Evolutionary conservation across 2,113 vertebrate genomes (phyloP), one percentile per base, ranked within the genome.

Genomic region (Siphamia tubifer): DNA sequence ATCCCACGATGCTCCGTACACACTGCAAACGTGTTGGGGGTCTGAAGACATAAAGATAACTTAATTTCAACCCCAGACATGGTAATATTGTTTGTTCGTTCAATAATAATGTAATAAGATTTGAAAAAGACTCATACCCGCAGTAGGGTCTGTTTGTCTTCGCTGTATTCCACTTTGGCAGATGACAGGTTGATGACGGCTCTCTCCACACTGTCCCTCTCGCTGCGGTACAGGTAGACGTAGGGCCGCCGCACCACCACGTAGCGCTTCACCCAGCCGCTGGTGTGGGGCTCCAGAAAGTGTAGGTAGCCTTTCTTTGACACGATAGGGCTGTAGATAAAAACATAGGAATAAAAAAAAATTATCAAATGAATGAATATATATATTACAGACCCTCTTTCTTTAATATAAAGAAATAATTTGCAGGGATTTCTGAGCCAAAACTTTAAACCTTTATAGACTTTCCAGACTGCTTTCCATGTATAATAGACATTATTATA

Each of bases 271-370:
- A 98, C 94, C 97, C 98, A 99, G 54, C 98, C 96, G 0, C 93
- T 95, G 15, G 97, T 96, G 89, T 98, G 96, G 0, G 96, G 96
- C 89, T 99, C 98, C 89, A 98, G 86, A 83, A 99, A 99, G 87
- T 98, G 95, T 77, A 99, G 80, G 89, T 97, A 98, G 9, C 98
- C 98, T 87, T 98, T 99, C 92, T 97, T 98, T 79, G 98, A 99
- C 58, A 99, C 95, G 6, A 99, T 98, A 8, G 98, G 97, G 80
- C 98, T 99, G 89, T 1, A 35, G 44, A 11, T 4, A n/a, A 62
- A 4, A 15, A 31, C 7, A 51, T 17, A 9, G 36, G 15, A 25
- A 55, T 4, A 11, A 20, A 6, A 44, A 4, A 13, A 31, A 31
- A n/a, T n/a, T n/a, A n/a, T n/a, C n/a, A n/a, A n/a, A n/a, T n/a